Percentiles rank a stretch among this genome's conserved stretches.
phyloP scores from a whole-genome alignment of 2,888 invertebrate genomes.

The Neoitamus cyanurus region DNA sequence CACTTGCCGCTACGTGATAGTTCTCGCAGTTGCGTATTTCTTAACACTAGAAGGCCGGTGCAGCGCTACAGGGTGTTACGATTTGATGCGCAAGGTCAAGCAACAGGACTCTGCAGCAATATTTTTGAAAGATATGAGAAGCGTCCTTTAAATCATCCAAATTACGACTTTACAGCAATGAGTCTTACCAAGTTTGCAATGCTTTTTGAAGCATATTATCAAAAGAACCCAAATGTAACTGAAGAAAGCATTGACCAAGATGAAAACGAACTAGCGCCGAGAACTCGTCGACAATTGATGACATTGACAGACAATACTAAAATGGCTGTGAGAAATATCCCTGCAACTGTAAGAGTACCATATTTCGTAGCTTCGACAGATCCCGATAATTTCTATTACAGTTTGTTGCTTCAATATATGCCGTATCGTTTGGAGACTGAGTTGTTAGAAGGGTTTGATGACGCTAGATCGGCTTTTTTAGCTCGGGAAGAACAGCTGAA shows the following conservation, averaged over 20 bases:
- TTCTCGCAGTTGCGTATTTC: constrained; percentile 52
- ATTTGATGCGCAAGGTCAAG: constrained; percentile 51
- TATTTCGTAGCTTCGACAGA: constrained; percentile 57
- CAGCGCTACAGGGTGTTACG: constrained; percentile 56
- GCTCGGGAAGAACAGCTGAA: too few species aligned
- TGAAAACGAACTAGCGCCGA: not conserved
- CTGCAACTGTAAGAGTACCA: constrained; percentile 47
- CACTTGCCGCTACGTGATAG: constrained; percentile 51
- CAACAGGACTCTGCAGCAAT: constrained; percentile 47
- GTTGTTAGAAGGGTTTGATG: too few species aligned
- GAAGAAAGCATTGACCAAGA: not conserved
- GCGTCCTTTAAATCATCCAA: not conserved
- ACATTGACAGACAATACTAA: constrained; percentile 30
- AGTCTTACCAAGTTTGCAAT: not conserved
- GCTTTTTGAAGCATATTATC: not conserved
- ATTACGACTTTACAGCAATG: not conserved
- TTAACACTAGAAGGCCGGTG: constrained; percentile 55
- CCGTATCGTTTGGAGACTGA: too few species aligned
- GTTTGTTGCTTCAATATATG: constrained; percentile 54
- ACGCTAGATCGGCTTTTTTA: too few species aligned
- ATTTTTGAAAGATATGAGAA: constrained; percentile 53
- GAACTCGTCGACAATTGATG: constrained; percentile 22
- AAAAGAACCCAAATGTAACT: not conserved
- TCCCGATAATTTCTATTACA: constrained; percentile 58
- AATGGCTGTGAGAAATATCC: constrained; percentile 51